Percentiles rank a stretch among this genome's conserved stretches.
phyloP scores from a whole-genome alignment of 1,140 invertebrate species.

The Oscheius sp. region DNA sequence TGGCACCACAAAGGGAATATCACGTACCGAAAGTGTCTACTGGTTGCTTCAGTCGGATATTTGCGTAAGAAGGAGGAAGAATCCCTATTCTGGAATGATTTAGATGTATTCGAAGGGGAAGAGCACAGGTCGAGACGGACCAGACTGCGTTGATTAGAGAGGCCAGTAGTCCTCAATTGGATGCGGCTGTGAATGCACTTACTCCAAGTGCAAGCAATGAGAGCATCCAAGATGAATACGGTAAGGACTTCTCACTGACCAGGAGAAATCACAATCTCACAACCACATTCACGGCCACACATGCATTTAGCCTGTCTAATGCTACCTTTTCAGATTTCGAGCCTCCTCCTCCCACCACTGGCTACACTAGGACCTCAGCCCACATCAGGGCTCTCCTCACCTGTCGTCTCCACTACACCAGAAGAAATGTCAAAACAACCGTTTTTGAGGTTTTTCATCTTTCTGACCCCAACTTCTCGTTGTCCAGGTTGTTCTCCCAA shows the following conservation, averaged over 20 bases:
- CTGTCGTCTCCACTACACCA: conserved; percentile 43
- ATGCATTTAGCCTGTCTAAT: not conserved
- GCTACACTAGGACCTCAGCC: conserved; percentile 1
- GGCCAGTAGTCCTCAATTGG: not conserved
- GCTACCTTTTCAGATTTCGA: conserved; percentile 21
- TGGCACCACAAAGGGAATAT: conserved; percentile 58
- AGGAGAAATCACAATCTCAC: no score
- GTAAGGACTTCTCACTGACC: not conserved
- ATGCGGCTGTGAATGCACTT: not conserved
- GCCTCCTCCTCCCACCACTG: not conserved
- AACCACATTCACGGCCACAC: no score
- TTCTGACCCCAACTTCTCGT: not conserved
- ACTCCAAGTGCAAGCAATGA: not conserved
- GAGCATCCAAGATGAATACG: conserved; percentile 13
- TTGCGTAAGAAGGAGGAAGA: no score
- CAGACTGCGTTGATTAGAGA: not conserved
- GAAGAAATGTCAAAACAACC: conserved; percentile 32
- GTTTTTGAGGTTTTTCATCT: conserved; percentile 21
- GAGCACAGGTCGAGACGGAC: conserved; percentile 5
- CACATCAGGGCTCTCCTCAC: conserved; percentile 44
- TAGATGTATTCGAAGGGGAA: not conserved
- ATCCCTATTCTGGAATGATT: no score
- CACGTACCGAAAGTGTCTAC: conserved; percentile 52
- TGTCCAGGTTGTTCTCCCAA: conserved; percentile 66
- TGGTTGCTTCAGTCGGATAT: no score